These are phyloP conservation scores for Clarias batrachus DNA, from an alignment of 2,113 vertebrate genomes.

Conservation along the genomic window DNA sequence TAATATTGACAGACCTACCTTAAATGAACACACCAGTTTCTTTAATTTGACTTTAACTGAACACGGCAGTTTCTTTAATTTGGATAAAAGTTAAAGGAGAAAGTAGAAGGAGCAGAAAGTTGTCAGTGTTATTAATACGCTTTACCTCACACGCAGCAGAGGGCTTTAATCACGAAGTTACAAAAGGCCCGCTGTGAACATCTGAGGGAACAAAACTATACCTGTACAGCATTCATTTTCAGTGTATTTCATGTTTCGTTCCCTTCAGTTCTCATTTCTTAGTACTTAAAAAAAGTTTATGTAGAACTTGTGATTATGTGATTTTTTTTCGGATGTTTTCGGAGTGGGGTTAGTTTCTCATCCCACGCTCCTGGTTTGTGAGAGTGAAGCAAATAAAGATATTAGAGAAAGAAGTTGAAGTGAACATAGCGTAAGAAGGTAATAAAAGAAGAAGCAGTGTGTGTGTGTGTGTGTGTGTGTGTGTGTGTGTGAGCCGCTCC, in stretches of 20 bases:
- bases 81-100: not conserved
- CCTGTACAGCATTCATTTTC: not conserved
- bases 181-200: not conserved
- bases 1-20: too few relatives aligned
- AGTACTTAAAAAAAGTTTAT: not conserved
- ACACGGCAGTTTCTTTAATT: not conserved
- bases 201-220: not conserved
- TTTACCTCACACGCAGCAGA: not conserved
- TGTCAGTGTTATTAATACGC: not conserved
- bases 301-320: not conserved
- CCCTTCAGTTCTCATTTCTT: not conserved
- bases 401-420: constrained; percentile 3
- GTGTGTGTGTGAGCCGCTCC: constrained; percentile 18
- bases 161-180: not conserved
- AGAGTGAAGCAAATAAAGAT: constrained; percentile 9
- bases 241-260: not conserved
- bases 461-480: too few relatives aligned
- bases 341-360: not conserved
- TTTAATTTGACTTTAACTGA: not conserved
- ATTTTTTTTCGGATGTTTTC: not conserved
- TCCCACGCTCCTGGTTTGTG: not conserved
- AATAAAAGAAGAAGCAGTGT: constrained; percentile 42
- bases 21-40: not conserved
- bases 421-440: constrained; percentile 1
- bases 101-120: not conserved